Evolutionary conservation across 2,113 vertebrate species (phyloP).

Genomic region (Lasiurus cinereus): DNA sequence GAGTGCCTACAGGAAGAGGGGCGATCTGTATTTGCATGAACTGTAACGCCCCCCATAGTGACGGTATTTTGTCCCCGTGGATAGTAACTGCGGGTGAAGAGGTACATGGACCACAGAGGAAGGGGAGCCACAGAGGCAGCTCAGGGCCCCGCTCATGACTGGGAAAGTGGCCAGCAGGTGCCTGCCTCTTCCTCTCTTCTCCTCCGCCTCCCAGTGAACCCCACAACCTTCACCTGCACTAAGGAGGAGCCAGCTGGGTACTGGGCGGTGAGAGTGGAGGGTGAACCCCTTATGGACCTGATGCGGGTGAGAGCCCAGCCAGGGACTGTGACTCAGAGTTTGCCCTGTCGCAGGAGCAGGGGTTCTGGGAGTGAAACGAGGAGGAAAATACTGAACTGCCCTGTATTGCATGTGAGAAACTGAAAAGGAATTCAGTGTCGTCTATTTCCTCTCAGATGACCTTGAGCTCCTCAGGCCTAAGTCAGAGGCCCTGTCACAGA

Average conservation of each 20-base stretch:
- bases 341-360: not conserved
- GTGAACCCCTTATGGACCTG: not conserved
- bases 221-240: not conserved
- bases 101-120: not conserved
- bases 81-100: not conserved
- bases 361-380: not conserved
- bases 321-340: not conserved
- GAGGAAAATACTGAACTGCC: slow-evolving; percentile 57
- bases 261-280: not conserved
- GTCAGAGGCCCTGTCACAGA: not conserved
- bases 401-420: not conserved
- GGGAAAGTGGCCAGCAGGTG: not conserved
- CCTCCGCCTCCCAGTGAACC: not conserved
- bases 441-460: not conserved
- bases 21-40: slow-evolving; percentile 23
- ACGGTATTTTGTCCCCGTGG: not conserved
- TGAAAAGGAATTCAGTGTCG: not conserved
- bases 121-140: not conserved
- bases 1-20: not conserved
- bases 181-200: not conserved
- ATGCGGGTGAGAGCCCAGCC: not conserved
- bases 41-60: not conserved
- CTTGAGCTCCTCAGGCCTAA: not conserved
- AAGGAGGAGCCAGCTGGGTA: not conserved
- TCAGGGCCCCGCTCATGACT: not conserved